Evolutionary conservation across 2,888 invertebrate species (phyloP).

Genomic region (Rotaria socialis): DNA sequence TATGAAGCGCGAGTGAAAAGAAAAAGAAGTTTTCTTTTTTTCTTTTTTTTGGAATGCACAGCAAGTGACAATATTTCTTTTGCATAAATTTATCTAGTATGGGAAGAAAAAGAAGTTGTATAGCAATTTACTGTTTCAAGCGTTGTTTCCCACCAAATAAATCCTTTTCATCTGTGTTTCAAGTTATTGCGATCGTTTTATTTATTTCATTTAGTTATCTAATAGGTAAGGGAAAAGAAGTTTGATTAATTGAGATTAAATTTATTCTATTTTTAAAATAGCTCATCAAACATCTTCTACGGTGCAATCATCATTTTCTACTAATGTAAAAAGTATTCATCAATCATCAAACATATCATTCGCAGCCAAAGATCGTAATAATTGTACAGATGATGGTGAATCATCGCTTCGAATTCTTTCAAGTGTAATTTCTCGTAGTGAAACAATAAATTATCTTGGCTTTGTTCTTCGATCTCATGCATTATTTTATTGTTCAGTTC

Average conservation of each 20-base stretch:
- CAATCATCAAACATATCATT: neutral
- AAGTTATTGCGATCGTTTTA: neutral
- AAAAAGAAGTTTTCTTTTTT: neutral
- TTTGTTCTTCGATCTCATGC: neutral
- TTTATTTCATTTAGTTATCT: neutral
- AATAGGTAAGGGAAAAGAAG: neutral
- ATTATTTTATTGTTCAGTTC: constrained; percentile 27
- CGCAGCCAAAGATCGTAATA: neutral
- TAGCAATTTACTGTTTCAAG: neutral
- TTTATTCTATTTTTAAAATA: neutral
- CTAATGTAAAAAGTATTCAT: neutral
- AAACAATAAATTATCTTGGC: neutral
- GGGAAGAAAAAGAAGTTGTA: neutral
- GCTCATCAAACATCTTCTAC: too few species aligned
- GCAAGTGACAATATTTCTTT: neutral
- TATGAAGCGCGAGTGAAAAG: too few species aligned
- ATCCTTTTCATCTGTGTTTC: neutral
- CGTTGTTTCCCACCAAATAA: neutral
- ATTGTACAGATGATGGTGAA: neutral
- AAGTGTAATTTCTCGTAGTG: neutral
- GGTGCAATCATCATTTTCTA: neutral
- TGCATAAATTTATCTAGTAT: too few species aligned
- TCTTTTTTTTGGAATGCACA: neutral
- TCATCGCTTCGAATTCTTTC: neutral
- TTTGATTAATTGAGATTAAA: too few species aligned